Conservation (phyloP, 2,797 vertebrate genomes). For the Limnodromus scolopaceus region DNA sequence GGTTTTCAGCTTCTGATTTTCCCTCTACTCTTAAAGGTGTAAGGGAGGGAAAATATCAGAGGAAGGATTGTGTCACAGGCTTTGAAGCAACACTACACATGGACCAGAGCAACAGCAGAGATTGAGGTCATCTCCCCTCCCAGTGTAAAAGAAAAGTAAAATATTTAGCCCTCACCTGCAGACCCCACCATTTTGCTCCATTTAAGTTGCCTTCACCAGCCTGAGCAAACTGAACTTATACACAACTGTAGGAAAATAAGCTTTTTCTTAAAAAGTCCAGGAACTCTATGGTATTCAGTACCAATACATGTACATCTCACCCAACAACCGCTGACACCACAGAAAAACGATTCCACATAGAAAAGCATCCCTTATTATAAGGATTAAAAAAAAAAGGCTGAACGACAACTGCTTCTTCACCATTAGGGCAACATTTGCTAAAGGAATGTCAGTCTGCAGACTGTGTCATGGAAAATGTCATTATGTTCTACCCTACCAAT, state of each 20-base stretch:
- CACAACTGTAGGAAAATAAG: not conserved
- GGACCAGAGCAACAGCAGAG: not conserved
- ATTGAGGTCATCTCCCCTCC: not conserved
- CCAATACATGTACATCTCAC: not conserved
- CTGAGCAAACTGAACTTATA: not conserved
- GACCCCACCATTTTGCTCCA: rapidly evolving
- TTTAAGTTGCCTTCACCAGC: not conserved
- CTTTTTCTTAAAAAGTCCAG: not conserved
- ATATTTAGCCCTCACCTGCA: not conserved
- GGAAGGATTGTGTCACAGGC: not conserved
- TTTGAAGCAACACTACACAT: rapidly evolving
- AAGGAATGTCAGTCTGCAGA: not conserved
- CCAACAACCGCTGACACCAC: not conserved
- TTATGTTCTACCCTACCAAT: not conserved
- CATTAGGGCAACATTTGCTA: not conserved
- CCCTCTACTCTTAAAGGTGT: not conserved
- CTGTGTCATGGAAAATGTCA: not conserved
- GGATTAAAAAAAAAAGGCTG: not conserved
- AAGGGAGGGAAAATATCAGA: not conserved
- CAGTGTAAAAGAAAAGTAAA: not conserved
- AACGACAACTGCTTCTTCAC: not conserved
- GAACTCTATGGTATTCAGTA: not conserved
- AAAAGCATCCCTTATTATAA: not conserved
- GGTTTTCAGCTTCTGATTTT: not conserved
- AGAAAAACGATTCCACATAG: not conserved